Evolutionary conservation across 2,113 vertebrate species (phyloP).

Genomic region (Dicrurus megarhynchus): DNA sequence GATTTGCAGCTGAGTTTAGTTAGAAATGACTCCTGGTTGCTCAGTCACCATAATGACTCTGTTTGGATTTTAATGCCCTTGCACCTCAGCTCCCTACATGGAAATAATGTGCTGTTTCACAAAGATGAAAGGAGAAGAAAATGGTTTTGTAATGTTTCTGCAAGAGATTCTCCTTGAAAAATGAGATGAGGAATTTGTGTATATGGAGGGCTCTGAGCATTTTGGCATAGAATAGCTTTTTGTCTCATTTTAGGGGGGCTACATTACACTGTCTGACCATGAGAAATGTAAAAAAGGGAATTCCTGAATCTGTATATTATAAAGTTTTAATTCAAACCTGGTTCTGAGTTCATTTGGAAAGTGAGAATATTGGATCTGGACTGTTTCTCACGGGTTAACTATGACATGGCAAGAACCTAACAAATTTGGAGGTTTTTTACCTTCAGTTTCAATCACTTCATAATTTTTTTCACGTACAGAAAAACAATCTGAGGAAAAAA

Average conservation of each 20-base stretch:
- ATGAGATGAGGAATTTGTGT: neutral
- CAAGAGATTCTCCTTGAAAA: conserved; percentile 4
- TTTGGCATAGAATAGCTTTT: neutral
- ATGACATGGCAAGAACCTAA: neutral
- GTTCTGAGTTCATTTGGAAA: neutral
- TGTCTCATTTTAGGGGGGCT: neutral
- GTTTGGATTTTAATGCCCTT: conserved; percentile 27
- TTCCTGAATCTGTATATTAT: neutral
- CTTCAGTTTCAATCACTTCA: neutral
- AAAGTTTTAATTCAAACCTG: neutral
- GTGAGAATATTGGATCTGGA: neutral
- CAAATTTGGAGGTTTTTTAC: neutral
- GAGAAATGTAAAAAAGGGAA: neutral
- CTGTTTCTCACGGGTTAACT: neutral
- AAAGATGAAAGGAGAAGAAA: conserved; percentile 23
- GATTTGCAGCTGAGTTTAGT: neutral
- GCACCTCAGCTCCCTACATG: neutral
- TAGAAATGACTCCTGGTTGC: neutral
- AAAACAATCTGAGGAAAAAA: neutral
- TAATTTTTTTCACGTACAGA: neutral
- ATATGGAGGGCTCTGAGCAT: neutral
- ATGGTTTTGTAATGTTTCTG: conserved; percentile 14
- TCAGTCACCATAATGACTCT: neutral
- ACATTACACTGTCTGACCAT: neutral
- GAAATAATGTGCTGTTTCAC: neutral